A percentile compares a stretch with the other conserved stretches of the same genome.
These are phyloP conservation scores for Astur gentilis DNA, from an alignment of 2,113 vertebrate genomes.

Conservation along the genomic window DNA sequence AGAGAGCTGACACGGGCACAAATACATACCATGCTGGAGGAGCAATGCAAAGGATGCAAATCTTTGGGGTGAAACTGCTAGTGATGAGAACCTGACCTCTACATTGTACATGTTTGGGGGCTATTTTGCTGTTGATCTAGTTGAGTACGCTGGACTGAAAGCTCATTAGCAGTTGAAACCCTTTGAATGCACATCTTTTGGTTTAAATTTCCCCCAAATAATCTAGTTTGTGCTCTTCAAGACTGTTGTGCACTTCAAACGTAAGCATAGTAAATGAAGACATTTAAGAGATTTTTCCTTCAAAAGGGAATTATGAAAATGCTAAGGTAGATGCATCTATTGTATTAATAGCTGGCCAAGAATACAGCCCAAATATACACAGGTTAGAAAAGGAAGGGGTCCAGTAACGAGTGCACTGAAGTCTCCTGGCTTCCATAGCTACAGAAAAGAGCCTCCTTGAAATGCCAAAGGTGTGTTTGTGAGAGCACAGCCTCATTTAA, in stretches of 20 bases:
- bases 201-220: not conserved
- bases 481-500: not conserved
- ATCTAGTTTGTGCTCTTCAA: not conserved
- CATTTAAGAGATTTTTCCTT: not conserved
- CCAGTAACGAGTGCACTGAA: not conserved
- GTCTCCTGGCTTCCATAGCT: not conserved
- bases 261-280: not conserved
- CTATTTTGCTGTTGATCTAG: not conserved
- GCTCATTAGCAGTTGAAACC: not conserved
- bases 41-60: not conserved
- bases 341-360: not conserved
- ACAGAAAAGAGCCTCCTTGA: not conserved
- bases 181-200: not conserved
- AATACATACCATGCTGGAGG: not conserved
- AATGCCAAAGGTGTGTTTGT: not conserved
- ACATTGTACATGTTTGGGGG: accelerated
- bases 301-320: not conserved
- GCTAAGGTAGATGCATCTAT: accelerated
- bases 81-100: not conserved
- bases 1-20: not conserved
- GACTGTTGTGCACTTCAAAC: not conserved
- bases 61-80: not conserved
- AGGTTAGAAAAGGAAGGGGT: not conserved
- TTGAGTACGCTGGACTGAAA: not conserved
- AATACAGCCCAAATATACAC: not conserved